Evolutionary conservation across 2,113 vertebrate species (phyloP), one percentile per base, ranked within the genome.

Genomic region (Corvus hawaiiensis): DNA sequence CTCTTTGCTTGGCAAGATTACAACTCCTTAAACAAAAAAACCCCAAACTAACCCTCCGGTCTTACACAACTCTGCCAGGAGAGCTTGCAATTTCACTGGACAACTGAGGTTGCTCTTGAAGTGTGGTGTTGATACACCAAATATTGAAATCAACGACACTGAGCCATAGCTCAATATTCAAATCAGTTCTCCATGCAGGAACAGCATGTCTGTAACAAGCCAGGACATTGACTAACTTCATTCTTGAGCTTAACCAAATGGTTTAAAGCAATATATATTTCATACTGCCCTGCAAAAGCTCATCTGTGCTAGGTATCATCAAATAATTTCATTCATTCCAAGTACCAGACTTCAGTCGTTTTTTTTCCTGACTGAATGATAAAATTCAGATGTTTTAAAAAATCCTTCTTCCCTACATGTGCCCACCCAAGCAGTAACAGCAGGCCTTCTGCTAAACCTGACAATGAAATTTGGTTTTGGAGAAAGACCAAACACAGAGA

Each of bases 381-480:
- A 93, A 90, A 91, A 71, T 72, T 95, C 75, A 77, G 85, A 85
- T 94, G 93, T 88, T 95, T 92, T 48, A 59, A 80, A 90, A 90
- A 80, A 39, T 86, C 14, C 8, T 77, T 89, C 30, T 84, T 75
- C 44, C 33, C 68, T 87, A 23, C 44, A 30, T 88, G 28, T 88
- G 63, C 92, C 83, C 92, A 95, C 75, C 72, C 92, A 94, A 86
- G 92, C 54, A 87, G 92, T 58, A 94, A 44, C 87, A 93, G 72
- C 79, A 95, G 68, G 75, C 72, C 71, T 96, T 90, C 82, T 94
- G 48, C 87, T 97, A 73, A 87, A 95, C 49, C 63, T 91, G 87
- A 87, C 78, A 74, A 87, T 59, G 58, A 93, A 73, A 75, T 88
- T 73, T 74, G 63, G 61, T 56, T 68, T 94, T 93, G 79, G 72